A percentile compares a stretch with the other conserved stretches of the same genome.
phyloP scores from a whole-genome alignment of 2,888 invertebrate genomes.

The Harpalus rubripes region DNA sequence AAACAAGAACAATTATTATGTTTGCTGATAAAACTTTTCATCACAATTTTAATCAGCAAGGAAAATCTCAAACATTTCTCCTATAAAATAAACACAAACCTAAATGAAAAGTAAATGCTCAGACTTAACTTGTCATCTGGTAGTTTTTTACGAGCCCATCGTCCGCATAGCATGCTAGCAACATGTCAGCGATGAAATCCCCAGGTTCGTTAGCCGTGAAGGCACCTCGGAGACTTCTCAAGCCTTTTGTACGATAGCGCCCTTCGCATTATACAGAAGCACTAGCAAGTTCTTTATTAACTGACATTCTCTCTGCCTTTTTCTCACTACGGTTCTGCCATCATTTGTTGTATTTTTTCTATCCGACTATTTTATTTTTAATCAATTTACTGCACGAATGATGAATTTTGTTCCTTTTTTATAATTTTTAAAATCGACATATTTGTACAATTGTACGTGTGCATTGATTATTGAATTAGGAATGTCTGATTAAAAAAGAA shows the following conservation, averaged over 20 bases:
- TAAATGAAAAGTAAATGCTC: slow-evolving; percentile 38
- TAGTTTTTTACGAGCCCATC: slow-evolving; percentile 40
- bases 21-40: background rate
- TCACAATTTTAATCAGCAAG: background rate
- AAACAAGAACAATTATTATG: background rate
- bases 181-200: slow-evolving; percentile 52
- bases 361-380: slow-evolving; percentile 23
- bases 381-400: slow-evolving; percentile 21
- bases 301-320: slow-evolving; percentile 13
- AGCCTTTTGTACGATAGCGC: slow-evolving; percentile 10
- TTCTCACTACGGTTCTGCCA: background rate
- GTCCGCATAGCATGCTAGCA: slow-evolving; percentile 20
- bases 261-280: slow-evolving; percentile 43
- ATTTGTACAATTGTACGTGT: too few relatives aligned
- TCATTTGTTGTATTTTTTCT: slow-evolving; percentile 3
- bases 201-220: slow-evolving; percentile 44
- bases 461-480: too few relatives aligned
- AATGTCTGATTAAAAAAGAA: too few relatives aligned
- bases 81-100: slow-evolving; percentile 14
- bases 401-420: background rate
- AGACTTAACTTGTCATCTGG: slow-evolving; percentile 23
- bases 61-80: background rate
- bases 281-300: slow-evolving; percentile 46
- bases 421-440: too few relatives aligned
- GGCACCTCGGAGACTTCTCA: slow-evolving; percentile 21